These are phyloP conservation scores for Lithosia quadra DNA, from an alignment of 2,888 invertebrate species.

Conservation along the genomic window DNA sequence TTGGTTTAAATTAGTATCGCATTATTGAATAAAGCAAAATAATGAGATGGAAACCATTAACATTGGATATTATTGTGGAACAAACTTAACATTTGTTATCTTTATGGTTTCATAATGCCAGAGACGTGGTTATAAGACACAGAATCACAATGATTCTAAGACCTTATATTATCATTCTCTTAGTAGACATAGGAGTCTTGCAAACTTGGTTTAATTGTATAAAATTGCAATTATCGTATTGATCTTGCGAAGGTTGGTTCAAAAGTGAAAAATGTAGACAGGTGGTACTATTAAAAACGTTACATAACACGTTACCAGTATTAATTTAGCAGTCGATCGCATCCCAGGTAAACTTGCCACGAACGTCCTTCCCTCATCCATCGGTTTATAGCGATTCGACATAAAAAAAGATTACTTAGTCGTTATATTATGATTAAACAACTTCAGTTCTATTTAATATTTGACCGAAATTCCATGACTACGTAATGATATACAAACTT, in stretches of 20 bases:
- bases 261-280: too few relatives aligned
- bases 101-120: not conserved
- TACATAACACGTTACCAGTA: too few relatives aligned
- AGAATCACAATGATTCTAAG: not conserved
- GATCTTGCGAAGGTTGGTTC: too few relatives aligned
- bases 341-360: too few relatives aligned
- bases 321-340: too few relatives aligned
- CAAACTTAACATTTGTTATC: not conserved
- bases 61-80: not conserved
- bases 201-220: too few relatives aligned
- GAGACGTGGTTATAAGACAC: not conserved
- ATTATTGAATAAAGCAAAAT: not conserved
- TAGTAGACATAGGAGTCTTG: too few relatives aligned
- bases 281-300: too few relatives aligned
- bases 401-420: not conserved
- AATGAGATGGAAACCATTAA: not conserved
- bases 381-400: not conserved
- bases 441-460: constrained; percentile 4
- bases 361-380: too few relatives aligned
- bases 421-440: not conserved
- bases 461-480: constrained; percentile 19
- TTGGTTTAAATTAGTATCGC: not conserved
- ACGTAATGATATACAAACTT: constrained; percentile 32
- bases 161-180: not conserved
- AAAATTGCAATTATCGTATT: too few relatives aligned